These are phyloP conservation scores for Parnassius glacialis DNA, from an alignment of 2,888 invertebrate species.

Conservation along the genomic window DNA sequence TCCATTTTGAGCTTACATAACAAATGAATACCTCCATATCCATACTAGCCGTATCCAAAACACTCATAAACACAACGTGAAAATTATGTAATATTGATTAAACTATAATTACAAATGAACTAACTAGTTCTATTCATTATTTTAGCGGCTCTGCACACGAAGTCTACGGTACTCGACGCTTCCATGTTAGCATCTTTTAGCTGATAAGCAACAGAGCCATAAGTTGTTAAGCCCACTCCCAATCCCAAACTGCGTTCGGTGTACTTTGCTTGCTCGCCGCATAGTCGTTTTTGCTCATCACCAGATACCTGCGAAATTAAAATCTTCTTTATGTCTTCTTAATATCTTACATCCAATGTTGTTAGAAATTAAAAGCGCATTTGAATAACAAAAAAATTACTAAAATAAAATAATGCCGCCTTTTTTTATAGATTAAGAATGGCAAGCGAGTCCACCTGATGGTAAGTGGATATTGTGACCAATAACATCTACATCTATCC, in stretches of 20 bases:
- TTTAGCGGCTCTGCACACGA: constrained; percentile 85
- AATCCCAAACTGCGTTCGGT: constrained; percentile 69
- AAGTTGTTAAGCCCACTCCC: constrained; percentile 82
- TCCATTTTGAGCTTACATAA: too few species aligned
- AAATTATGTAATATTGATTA: not conserved
- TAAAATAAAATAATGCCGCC: too few species aligned
- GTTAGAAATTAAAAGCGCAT: too few species aligned
- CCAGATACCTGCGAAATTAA: constrained; percentile 82
- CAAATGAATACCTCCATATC: too few species aligned
- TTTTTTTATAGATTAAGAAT: too few species aligned
- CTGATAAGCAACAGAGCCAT: constrained; percentile 89
- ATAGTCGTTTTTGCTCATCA: constrained; percentile 86
- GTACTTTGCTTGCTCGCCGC: constrained; percentile 82
- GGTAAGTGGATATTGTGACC: too few species aligned
- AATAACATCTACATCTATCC: too few species aligned
- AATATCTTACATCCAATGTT: not conserved
- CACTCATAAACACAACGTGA: too few species aligned
- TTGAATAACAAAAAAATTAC: too few species aligned
- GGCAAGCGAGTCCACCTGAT: too few species aligned
- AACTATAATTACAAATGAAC: constrained; percentile 35
- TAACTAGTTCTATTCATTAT: constrained; percentile 88
- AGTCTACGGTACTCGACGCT: constrained; percentile 87
- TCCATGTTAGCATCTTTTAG: constrained; percentile 90
- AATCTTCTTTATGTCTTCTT: not conserved
- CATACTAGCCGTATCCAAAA: too few species aligned